phyloP scores from a whole-genome alignment of 2,113 vertebrate species.

The Phalacrocorax aristotelis region DNA sequence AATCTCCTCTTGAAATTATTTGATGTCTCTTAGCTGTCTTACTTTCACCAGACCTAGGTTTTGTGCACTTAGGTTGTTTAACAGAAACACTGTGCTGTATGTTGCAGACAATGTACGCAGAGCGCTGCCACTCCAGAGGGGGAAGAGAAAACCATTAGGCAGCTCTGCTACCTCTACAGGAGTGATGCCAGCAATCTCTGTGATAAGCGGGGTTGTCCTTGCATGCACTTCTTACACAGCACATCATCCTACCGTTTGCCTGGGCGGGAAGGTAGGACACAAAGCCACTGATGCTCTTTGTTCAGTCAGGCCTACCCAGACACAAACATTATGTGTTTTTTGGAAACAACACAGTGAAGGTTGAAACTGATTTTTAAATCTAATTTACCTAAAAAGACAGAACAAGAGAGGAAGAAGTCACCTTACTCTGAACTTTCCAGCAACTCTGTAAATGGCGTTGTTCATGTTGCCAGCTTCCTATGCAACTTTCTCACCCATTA shows the following conservation, averaged over 20 bases:
- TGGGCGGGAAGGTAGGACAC: neutral
- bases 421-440: neutral
- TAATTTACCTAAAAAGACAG: neutral
- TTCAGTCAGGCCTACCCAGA: neutral
- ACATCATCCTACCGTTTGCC: neutral
- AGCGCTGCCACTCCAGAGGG: fast-evolving
- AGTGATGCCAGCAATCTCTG: neutral
- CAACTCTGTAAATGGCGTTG: neutral
- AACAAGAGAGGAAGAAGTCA: neutral
- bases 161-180: neutral
- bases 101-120: neutral
- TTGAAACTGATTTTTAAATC: neutral
- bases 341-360: neutral
- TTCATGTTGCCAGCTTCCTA: neutral
- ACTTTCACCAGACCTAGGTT: neutral
- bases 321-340: neutral
- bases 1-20: neutral
- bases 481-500: neutral
- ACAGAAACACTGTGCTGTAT: neutral
- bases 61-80: neutral
- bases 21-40: neutral
- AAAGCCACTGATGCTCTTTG: neutral
- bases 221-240: neutral
- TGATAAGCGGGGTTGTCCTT: neutral
- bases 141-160: neutral